Evolutionary conservation across 2,113 vertebrate genomes (phyloP).

Genomic region (Ctenodactylus gundi): DNA sequence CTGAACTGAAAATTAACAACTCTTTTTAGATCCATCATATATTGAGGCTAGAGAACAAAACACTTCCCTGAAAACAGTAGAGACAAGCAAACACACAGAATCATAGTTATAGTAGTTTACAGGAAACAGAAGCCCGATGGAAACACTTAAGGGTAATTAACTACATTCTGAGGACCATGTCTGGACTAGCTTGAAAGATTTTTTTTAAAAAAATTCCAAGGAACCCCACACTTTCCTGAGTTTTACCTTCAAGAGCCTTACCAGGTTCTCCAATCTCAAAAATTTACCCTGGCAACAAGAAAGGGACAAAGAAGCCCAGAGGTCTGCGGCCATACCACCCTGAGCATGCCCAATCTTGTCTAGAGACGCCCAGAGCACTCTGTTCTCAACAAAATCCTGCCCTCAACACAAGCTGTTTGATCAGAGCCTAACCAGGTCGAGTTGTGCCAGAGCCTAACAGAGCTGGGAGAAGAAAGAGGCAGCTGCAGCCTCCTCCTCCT

Average conservation of each 20-base stretch:
- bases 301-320: not conserved
- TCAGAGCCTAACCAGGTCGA: not conserved
- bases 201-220: not conserved
- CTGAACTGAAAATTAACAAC: not conserved
- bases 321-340: too few relatives aligned
- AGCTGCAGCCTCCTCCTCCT: not conserved
- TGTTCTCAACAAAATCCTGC: not conserved
- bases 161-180: not conserved
- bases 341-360: too few relatives aligned
- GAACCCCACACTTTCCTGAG: not conserved
- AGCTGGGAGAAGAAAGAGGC: not conserved
- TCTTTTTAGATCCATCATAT: not conserved
- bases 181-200: not conserved
- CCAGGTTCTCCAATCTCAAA: not conserved
- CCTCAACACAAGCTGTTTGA: not conserved
- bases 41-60: not conserved
- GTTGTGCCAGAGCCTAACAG: not conserved
- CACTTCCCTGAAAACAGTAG: not conserved
- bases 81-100: not conserved
- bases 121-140: not conserved
- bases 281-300: not conserved
- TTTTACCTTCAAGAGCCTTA: not conserved
- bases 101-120: not conserved
- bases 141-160: not conserved
- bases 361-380: not conserved